A percentile compares a stretch with the other conserved stretches of the same genome.
Evolutionary conservation across 2,797 vertebrate genomes (phyloP).

Genomic region (Carapus acus): DNA sequence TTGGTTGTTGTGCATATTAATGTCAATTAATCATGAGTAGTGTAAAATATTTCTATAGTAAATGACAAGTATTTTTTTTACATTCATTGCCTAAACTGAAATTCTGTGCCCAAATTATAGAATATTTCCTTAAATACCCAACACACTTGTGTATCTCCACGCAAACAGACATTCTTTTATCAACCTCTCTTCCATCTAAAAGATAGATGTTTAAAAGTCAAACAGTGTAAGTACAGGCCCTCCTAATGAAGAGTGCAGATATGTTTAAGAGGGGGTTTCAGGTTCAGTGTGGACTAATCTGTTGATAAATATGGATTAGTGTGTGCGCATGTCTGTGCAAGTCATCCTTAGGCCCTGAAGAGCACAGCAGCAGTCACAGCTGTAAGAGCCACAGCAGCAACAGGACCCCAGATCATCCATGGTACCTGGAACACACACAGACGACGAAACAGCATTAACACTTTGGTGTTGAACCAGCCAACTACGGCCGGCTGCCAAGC

Average conservation of each 20-base stretch:
- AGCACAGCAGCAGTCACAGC: constrained; percentile 89
- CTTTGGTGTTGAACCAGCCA: constrained; percentile 20
- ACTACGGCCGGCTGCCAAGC: constrained; percentile 28
- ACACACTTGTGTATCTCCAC: constrained; percentile 41
- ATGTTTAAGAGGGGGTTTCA: constrained; percentile 44
- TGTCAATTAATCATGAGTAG: too few species aligned
- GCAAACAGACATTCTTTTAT: constrained; percentile 52
- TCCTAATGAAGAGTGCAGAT: constrained; percentile 56
- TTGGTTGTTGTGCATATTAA: too few species aligned
- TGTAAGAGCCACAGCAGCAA: constrained; percentile 85
- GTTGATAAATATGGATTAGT: constrained; percentile 33
- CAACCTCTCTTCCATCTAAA: constrained; percentile 54
- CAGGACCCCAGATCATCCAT: constrained; percentile 92
- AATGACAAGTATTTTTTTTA: constrained; percentile 40
- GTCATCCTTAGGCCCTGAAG: constrained; percentile 83
- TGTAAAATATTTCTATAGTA: constrained; percentile 33
- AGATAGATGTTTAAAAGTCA: constrained; percentile 57
- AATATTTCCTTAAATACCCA: constrained; percentile 14
- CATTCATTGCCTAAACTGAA: constrained; percentile 55
- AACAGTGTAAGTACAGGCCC: constrained; percentile 59
- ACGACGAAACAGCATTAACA: constrained; percentile 63
- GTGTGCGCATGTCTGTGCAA: constrained; percentile 15
- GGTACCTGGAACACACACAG: constrained; percentile 83
- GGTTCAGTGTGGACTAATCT: constrained; percentile 44
- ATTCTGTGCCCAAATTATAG: not conserved